Percentiles rank a stretch among this genome's conserved stretches.
Conservation (phyloP, 53 echinoderm and acorn worm genomes). For the Arbacia lixula region DNA sequence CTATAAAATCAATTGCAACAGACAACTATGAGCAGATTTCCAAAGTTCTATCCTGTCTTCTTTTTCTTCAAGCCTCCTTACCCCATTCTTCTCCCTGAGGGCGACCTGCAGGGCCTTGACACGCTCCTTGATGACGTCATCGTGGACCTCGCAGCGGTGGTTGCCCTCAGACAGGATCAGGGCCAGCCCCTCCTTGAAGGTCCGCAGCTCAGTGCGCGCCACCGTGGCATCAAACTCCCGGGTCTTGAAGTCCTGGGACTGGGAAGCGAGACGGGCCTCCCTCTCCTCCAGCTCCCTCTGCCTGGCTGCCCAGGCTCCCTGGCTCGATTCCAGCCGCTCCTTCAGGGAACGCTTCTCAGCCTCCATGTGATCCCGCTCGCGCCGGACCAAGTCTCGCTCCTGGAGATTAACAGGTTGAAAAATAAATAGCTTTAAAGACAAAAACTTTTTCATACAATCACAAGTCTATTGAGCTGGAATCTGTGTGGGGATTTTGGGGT, state of each 20-base stretch:
- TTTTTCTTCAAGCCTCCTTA: too few species aligned
- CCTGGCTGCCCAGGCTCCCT: slow-evolving; percentile 66
- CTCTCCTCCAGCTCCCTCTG: slow-evolving; percentile 76
- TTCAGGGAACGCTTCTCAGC: slow-evolving; percentile 80
- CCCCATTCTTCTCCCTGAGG: slow-evolving; percentile 60
- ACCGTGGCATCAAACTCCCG: slow-evolving; percentile 80
- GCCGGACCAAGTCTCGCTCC: slow-evolving; percentile 78
- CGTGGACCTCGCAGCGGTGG: slow-evolving; percentile 55
- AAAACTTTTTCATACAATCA: too few species aligned
- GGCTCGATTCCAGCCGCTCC: slow-evolving; percentile 81
- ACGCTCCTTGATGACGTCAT: slow-evolving; percentile 80
- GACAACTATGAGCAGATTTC: too few species aligned
- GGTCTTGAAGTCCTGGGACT: slow-evolving; percentile 74
- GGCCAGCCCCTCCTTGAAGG: slow-evolving; percentile 90
- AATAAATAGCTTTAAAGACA: too few species aligned
- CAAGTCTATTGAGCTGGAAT: too few species aligned
- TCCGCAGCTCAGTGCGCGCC: slow-evolving; percentile 78
- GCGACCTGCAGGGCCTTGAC: slow-evolving; percentile 77
- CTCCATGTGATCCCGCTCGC: slow-evolving; percentile 73
- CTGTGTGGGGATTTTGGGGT: too few species aligned
- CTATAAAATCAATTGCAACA: too few species aligned
- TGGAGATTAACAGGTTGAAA: background rate
- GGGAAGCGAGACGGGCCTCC: slow-evolving; percentile 59
- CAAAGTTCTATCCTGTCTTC: too few species aligned
- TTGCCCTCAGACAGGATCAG: slow-evolving; percentile 65